A percentile compares a stretch with the other conserved stretches of the same genome.
These are phyloP conservation scores for Copsychus sechellarum DNA, from an alignment of 2,113 vertebrate genomes.

Conservation along the genomic window DNA sequence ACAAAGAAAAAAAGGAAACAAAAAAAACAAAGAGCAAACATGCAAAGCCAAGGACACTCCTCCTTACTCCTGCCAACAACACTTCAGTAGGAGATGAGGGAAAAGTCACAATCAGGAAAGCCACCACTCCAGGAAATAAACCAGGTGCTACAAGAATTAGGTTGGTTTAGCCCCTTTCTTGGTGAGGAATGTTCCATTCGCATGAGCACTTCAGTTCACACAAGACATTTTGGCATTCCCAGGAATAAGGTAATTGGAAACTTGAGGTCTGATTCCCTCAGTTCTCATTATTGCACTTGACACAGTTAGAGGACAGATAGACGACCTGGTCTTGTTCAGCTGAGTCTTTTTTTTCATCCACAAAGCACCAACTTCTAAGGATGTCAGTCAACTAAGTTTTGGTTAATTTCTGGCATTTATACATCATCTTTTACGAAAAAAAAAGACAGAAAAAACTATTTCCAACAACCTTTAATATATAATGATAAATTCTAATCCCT, in stretches of 20 bases:
- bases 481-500: background rate
- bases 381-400: background rate
- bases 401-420: background rate
- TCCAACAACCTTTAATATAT: background rate
- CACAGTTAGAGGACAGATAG: background rate
- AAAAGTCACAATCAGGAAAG: background rate
- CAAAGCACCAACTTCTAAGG: background rate
- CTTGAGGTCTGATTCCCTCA: background rate
- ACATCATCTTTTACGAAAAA: background rate
- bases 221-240: background rate
- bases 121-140: background rate
- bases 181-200: accelerated
- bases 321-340: background rate
- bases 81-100: background rate
- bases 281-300: background rate
- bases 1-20: background rate
- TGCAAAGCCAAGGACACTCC: background rate
- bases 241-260: background rate
- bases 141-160: background rate
- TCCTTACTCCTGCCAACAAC: background rate
- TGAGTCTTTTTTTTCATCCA: background rate
- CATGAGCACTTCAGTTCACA: background rate
- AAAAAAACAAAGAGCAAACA: background rate
- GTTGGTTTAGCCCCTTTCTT: background rate
- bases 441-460: background rate